These are phyloP conservation scores for Anthrax anthrax DNA, from an alignment of 2,888 invertebrate genomes.

Conservation along the genomic window DNA sequence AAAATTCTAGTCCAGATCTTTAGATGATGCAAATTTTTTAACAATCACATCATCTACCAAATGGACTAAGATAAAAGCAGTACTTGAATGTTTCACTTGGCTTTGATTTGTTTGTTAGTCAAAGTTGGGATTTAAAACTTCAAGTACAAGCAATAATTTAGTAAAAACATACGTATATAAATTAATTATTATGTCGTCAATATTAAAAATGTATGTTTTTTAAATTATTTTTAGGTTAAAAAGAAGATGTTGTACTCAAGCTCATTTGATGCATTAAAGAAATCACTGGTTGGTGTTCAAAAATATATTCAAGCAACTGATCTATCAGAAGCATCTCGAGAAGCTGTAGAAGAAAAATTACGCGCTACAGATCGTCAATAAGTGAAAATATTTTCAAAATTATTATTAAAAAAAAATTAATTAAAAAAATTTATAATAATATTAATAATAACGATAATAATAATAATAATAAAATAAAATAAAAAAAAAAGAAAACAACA, in stretches of 20 bases:
- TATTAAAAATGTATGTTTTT: no score
- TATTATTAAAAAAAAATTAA: neutral
- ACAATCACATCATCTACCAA: no score
- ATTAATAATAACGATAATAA: neutral
- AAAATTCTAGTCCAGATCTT: no score
- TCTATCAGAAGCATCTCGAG: constrained; percentile 83
- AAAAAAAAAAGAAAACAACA: neutral
- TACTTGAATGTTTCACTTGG: no score
- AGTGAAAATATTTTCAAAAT: constrained; percentile 13
- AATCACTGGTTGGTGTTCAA: constrained; percentile 90
- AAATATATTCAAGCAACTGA: constrained; percentile 97
- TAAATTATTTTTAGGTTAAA: constrained; percentile 39
- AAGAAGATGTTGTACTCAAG: constrained; percentile 82
- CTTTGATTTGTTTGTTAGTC: no score
- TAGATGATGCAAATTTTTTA: no score
- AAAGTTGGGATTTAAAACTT: no score
- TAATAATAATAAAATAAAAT: neutral
- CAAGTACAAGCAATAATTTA: no score
- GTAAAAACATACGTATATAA: no score
- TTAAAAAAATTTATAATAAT: neutral
- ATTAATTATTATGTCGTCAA: no score
- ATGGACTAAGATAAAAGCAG: no score
- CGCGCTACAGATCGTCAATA: constrained; percentile 90
- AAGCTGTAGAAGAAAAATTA: constrained; percentile 86
- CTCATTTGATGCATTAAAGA: constrained; percentile 96